Percentiles rank a stretch among this genome's conserved stretches.
phyloP scores from a whole-genome alignment of 2,888 invertebrate species.

The Marronus borbonicus region DNA sequence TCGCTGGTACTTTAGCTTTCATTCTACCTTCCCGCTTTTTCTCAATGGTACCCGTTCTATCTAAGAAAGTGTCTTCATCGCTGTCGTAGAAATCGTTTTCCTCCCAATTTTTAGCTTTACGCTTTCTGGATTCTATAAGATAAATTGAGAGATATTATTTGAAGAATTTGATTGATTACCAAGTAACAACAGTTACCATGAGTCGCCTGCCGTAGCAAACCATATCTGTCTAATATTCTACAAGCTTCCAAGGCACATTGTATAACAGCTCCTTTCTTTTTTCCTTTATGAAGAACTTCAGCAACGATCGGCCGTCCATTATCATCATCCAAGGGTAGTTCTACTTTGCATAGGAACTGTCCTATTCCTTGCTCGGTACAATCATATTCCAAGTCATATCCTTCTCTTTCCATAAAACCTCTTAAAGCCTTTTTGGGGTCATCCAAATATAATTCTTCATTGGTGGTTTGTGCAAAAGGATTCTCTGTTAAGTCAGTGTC shows the following conservation, averaged over 20 bases:
- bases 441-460: constrained; percentile 92
- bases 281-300: constrained; percentile 90
- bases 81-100: constrained; percentile 95
- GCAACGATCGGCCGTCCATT: constrained; percentile 85
- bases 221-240: constrained; percentile 89
- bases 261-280: constrained; percentile 94
- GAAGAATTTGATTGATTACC: background rate
- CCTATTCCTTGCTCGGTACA: constrained; percentile 90
- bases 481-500: constrained; percentile 87
- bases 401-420: constrained; percentile 95
- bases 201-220: constrained; percentile 87
- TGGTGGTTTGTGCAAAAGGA: constrained; percentile 85
- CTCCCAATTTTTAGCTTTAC: constrained; percentile 84
- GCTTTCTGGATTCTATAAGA: constrained; percentile 82
- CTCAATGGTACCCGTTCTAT: constrained; percentile 94
- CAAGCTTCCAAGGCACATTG: constrained; percentile 98
- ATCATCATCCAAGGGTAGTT: constrained; percentile 86
- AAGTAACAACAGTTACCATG: constrained; percentile 76
- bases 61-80: constrained; percentile 96
- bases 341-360: constrained; percentile 88
- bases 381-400: constrained; percentile 88
- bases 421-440: constrained; percentile 96
- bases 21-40: constrained; percentile 87
- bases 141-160: constrained; percentile 23
- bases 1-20: constrained; percentile 76